phyloP scores from a whole-genome alignment of 2,113 vertebrate genomes.

The Merops nubicus region DNA sequence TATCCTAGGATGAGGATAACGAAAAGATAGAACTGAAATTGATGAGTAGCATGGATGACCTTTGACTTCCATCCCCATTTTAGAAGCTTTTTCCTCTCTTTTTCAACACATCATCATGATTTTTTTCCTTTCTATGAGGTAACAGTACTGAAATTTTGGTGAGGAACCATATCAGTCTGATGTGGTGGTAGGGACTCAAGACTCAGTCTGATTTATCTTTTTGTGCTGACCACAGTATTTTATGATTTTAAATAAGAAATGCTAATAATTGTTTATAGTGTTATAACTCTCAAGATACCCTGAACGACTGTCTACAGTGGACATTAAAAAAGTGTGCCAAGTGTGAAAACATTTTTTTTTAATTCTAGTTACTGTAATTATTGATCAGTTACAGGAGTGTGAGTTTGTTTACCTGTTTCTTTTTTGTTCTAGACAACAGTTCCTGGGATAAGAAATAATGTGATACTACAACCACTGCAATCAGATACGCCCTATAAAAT shows the following conservation, averaged over 20 bases:
- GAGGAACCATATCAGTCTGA: background rate
- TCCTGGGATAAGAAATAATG: constrained; percentile 93
- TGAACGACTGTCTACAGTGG: background rate
- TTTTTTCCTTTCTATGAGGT: background rate
- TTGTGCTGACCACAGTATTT: background rate
- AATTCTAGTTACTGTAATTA: background rate
- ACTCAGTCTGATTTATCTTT: background rate
- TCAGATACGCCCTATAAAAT: constrained; percentile 94
- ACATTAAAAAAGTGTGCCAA: background rate
- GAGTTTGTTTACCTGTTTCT: background rate
- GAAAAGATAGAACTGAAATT: background rate
- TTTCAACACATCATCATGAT: background rate
- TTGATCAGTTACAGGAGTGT: background rate
- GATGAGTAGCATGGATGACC: background rate
- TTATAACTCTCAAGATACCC: background rate
- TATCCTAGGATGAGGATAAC: background rate
- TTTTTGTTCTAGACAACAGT: constrained; percentile 83
- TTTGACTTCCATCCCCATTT: background rate
- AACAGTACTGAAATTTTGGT: background rate
- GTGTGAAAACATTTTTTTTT: background rate
- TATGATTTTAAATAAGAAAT: background rate
- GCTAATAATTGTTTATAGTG: background rate
- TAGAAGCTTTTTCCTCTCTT: background rate
- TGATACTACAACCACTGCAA: constrained; percentile 85
- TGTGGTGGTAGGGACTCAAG: background rate